Conservation (phyloP, 2,797 vertebrate species). For the Remorina albescens region DNA sequence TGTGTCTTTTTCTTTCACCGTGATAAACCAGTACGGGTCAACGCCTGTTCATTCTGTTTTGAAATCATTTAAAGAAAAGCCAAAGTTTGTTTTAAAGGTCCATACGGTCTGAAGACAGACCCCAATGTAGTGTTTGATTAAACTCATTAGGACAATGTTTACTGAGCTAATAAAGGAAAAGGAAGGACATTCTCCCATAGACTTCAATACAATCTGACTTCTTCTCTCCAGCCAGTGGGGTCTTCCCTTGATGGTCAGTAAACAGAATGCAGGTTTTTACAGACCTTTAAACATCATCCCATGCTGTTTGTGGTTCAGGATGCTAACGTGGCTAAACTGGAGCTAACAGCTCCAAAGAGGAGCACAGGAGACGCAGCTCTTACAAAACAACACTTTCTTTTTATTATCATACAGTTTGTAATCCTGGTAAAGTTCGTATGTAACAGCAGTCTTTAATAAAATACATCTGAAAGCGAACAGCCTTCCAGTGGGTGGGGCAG, state of each 20-base stretch:
- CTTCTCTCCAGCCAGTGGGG: no score
- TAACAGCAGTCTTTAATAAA: constrained; percentile 85
- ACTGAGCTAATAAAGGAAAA: no score
- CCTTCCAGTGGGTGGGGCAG: constrained; percentile 51
- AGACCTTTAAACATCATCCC: not conserved
- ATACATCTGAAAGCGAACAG: constrained; percentile 77
- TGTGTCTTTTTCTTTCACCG: constrained; percentile 46
- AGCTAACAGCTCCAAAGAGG: constrained; percentile 1
- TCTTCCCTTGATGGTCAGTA: no score
- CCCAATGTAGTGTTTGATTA: no score
- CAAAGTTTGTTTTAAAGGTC: no score
- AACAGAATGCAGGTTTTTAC: no score
- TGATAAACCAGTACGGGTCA: not conserved
- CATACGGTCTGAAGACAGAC: no score
- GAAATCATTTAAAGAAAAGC: no score
- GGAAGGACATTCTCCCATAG: no score
- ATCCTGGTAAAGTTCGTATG: constrained; percentile 75
- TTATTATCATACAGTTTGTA: constrained; percentile 79
- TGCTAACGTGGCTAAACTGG: not conserved
- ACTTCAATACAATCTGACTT: no score
- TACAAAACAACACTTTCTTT: constrained; percentile 86
- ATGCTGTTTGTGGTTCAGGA: not conserved
- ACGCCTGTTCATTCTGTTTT: no score
- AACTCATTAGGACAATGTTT: no score
- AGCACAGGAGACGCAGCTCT: constrained; percentile 59